Evolutionary conservation across 2,113 vertebrate genomes (phyloP).

Genomic region (Danionella cerebrum): DNA sequence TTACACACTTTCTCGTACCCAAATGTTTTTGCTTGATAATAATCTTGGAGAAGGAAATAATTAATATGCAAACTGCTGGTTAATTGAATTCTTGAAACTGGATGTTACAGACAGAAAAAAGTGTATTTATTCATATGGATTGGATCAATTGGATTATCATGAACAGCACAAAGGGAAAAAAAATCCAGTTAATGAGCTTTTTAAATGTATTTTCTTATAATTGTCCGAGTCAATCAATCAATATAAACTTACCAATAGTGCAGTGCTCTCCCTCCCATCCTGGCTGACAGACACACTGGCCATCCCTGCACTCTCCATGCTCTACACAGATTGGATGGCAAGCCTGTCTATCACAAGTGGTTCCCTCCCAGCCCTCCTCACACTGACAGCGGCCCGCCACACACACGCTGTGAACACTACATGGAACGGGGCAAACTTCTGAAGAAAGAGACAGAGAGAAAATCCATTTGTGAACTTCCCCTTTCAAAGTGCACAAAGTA

Average conservation of each 20-base stretch:
- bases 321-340: constrained; percentile 76
- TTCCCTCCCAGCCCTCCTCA: constrained; percentile 78
- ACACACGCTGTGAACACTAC: constrained; percentile 72
- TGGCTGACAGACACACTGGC: constrained; percentile 90
- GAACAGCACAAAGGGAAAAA: no score
- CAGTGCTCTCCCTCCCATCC: constrained; percentile 99
- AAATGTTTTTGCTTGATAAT: no score
- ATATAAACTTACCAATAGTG: constrained; percentile 79
- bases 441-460: not conserved
- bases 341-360: constrained; percentile 70
- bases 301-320: constrained; percentile 90
- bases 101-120: no score
- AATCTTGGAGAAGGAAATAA: no score
- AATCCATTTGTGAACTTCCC: not conserved
- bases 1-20: no score
- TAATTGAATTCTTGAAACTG: no score
- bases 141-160: no score
- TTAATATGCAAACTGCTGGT: no score
- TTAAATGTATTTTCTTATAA: not conserved
- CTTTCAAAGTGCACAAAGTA: no score
- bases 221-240: not conserved
- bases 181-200: no score
- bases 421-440: constrained; percentile 77
- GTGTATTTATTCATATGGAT: no score
- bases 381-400: constrained; percentile 74